These are phyloP conservation scores for Maniola jurtina DNA, from an alignment of 1,140 invertebrate genomes.

Conservation along the genomic window DNA sequence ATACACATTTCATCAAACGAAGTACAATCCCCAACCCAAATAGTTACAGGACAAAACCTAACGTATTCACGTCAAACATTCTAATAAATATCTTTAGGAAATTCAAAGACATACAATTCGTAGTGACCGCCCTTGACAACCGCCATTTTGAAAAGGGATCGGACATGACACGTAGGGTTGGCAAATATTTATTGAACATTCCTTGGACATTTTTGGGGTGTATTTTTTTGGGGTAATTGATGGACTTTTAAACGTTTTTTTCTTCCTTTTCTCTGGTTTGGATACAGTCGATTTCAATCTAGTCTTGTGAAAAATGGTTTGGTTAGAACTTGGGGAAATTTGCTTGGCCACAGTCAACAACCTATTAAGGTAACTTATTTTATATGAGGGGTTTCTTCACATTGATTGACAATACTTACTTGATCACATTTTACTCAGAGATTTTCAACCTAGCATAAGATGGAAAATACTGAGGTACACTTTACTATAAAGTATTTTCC, in stretches of 20 bases:
- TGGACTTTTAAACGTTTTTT: constrained; percentile 42
- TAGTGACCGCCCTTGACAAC: constrained; percentile 55
- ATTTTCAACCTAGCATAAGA: too few species aligned
- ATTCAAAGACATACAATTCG: constrained; percentile 45
- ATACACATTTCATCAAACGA: constrained; percentile 9
- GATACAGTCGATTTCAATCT: constrained; percentile 19
- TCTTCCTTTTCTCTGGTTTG: constrained; percentile 9
- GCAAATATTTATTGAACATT: constrained; percentile 50
- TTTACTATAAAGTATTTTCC: too few species aligned
- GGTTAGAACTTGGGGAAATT: background rate
- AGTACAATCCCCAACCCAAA: constrained; percentile 18
- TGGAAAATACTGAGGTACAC: too few species aligned
- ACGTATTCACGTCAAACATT: constrained; percentile 51
- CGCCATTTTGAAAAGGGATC: constrained; percentile 65
- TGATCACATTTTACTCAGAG: background rate
- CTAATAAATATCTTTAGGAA: constrained; percentile 55
- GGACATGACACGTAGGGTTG: constrained; percentile 52
- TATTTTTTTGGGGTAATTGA: constrained; percentile 45
- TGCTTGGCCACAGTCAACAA: background rate
- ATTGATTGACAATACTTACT: background rate
- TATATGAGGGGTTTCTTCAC: too few species aligned
- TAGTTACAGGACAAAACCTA: constrained; percentile 35
- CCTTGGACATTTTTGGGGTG: constrained; percentile 37
- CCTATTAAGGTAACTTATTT: background rate
- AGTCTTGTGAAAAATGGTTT: constrained; percentile 11